Evolutionary conservation across 2,113 vertebrate species (phyloP), one percentile per base, ranked within the genome.

Genomic region (Microtus montanus): DNA sequence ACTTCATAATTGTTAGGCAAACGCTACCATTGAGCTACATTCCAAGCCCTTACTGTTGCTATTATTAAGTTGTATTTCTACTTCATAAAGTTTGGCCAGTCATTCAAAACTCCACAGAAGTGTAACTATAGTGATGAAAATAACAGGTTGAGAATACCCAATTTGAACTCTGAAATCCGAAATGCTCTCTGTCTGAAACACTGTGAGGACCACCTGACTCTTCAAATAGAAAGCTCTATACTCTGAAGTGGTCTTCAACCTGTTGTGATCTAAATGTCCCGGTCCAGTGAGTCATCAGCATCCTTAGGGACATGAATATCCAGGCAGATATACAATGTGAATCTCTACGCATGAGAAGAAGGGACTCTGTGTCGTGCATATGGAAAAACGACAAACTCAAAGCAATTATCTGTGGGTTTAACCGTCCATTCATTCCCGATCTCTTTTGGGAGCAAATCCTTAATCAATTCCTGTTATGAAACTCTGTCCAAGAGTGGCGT

Each of bases 401-500:
- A 52, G 47, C 33, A 63, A 3, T 73, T 63, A 52, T n/a, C 44
- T 15, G 15, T 49, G 70, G 26, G 24, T 26, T 79, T 89, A 41
- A n/a, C 22, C n/a, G 5, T 82, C 74, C 41, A 38, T 68, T 82
- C 7, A 30, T n/a, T 80, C 58, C 74, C 63, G 13, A 49, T 49
- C 78, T 61, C 68, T 13, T 0, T 68, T 61, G 58, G 95, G 61
- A 91, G 47, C 33, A 54, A 64, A 70, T 77, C 86, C 33, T 90
- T n/a, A 13, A 54, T 74, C 47, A 6, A 86, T 35, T 90, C 38
- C 90, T 96, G 47, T 93, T 96, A 49, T n/a, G 85, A 95, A 93
- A 89, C 93, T 47, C n/a, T 44, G 85, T 90, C 93, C 91, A 88
- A 9, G n/a, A 33, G 80, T 97, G 96, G 96, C 75, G 7, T 66